Evolutionary conservation across 1,140 invertebrate genomes (phyloP).

Genomic region (Chrysomallon squamiferum): DNA sequence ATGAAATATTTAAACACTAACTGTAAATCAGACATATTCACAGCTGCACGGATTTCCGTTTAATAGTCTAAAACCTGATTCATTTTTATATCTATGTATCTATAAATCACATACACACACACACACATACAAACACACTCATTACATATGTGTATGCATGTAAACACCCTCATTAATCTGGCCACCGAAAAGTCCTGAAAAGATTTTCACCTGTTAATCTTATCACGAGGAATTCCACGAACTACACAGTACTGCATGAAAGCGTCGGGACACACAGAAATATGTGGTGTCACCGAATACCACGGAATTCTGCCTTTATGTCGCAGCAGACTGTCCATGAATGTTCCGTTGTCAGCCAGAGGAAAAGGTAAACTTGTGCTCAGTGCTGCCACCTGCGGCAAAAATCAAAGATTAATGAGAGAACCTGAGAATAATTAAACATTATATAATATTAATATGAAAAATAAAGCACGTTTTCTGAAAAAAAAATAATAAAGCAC

Average conservation of each 20-base stretch:
- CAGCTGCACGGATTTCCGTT: too few species aligned
- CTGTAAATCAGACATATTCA: too few species aligned
- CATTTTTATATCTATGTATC: too few species aligned
- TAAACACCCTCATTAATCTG: too few species aligned
- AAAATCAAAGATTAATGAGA: neutral
- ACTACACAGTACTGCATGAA: constrained; percentile 23
- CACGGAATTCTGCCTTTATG: constrained; percentile 3
- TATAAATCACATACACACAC: too few species aligned
- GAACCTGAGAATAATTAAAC: too few species aligned
- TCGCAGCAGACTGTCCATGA: constrained; percentile 15
- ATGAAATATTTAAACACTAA: too few species aligned
- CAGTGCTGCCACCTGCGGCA: constrained; percentile 18
- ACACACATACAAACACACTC: too few species aligned
- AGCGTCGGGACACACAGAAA: constrained; percentile 1
- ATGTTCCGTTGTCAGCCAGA: constrained; percentile 5
- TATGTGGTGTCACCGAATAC: constrained; percentile 25
- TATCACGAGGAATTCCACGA: constrained; percentile 14
- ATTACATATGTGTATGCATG: too few species aligned
- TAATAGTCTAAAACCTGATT: too few species aligned
- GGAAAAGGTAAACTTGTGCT: constrained; percentile 23
- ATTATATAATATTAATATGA: neutral
- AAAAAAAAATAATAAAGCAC: neutral
- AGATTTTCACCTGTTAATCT: constrained; percentile 11
- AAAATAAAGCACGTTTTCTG: neutral
- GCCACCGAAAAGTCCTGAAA: too few species aligned